Evolutionary conservation across 1,140 invertebrate genomes (phyloP).

Genomic region (Drosophila seguyi): DNA sequence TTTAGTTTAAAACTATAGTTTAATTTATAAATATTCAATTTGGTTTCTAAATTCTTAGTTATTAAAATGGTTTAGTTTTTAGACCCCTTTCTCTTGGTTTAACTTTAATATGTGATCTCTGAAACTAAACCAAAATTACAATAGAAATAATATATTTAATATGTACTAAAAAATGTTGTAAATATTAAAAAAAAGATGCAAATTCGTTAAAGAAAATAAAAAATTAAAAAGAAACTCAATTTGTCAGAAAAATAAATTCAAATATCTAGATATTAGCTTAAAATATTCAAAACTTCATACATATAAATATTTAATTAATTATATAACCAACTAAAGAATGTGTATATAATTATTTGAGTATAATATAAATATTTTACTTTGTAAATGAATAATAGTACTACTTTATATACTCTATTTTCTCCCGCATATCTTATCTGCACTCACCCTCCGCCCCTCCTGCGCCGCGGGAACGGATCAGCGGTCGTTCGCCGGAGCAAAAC

Average conservation of each 20-base stretch:
- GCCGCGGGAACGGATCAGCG: conserved; percentile 50
- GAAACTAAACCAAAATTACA: too few relatives aligned
- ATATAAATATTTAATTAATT: neutral
- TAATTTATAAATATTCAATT: too few relatives aligned
- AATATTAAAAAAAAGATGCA: neutral
- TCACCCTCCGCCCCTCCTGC: conserved; percentile 20
- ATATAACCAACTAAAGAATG: neutral
- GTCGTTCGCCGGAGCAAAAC: conserved; percentile 57
- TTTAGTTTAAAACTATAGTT: neutral
- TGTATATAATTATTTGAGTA: neutral
- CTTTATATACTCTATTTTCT: neutral
- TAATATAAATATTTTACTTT: neutral
- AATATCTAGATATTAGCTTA: neutral
- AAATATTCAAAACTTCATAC: neutral
- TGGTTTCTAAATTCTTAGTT: too few relatives aligned
- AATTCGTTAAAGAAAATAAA: neutral
- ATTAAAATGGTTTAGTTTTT: neutral
- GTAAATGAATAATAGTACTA: neutral
- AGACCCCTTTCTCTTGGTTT: too few relatives aligned
- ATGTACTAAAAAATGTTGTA: neutral
- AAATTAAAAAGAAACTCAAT: neutral
- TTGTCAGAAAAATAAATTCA: neutral
- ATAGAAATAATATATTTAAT: too few relatives aligned
- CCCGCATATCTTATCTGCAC: conserved; percentile 3
- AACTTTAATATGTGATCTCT: too few relatives aligned